Conservation (phyloP, 2,113 vertebrate genomes). For the Bos javanicus region DNA sequence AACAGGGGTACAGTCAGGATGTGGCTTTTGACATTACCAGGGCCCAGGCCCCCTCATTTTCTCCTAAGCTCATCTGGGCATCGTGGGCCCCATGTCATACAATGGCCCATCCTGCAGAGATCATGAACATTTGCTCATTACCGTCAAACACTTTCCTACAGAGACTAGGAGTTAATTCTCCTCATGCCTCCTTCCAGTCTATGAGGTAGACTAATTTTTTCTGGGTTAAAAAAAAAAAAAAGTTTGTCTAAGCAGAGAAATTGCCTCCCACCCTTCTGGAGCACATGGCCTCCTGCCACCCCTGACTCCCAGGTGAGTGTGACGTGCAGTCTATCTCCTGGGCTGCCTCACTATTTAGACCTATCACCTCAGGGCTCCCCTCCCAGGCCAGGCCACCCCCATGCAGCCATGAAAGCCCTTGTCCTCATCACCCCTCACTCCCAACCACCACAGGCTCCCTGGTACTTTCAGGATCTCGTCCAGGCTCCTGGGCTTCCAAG, state of each 20-base stretch:
- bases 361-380: neutral
- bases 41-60: neutral
- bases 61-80: neutral
- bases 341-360: neutral
- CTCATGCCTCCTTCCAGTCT: neutral
- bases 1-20: neutral
- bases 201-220: neutral
- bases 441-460: neutral
- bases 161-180: neutral
- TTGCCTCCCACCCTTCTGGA: neutral
- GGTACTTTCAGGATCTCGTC: neutral
- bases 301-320: neutral
- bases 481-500: neutral
- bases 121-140: neutral
- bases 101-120: neutral
- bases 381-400: neutral
- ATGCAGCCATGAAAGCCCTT: neutral
- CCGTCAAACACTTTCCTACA: neutral
- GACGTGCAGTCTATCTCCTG: neutral
- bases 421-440: neutral
- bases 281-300: neutral
- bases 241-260: neutral
- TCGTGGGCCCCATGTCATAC: fast-evolving
- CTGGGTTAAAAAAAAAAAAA: neutral
- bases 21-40: neutral